These are phyloP conservation scores for Oenanthe melanoleuca DNA, from an alignment of 2,113 vertebrate genomes.

Conservation along the genomic window DNA sequence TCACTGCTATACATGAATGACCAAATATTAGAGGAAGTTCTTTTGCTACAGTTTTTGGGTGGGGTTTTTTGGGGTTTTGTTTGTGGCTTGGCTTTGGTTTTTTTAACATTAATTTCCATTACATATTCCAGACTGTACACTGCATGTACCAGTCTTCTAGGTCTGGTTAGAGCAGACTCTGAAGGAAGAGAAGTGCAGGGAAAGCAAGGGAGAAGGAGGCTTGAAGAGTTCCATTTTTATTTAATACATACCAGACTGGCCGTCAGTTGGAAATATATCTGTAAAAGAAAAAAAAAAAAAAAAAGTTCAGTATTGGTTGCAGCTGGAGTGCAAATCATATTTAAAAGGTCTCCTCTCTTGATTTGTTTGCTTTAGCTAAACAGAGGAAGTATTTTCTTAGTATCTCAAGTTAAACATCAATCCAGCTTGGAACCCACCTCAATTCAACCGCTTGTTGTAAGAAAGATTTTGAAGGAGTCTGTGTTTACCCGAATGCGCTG, in stretches of 20 bases:
- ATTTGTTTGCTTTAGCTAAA: conserved; percentile 55
- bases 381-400: conserved; percentile 60
- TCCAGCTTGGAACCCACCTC: conserved; percentile 27
- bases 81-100: neutral
- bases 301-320: neutral
- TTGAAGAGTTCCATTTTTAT: neutral
- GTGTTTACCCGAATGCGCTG: neutral
- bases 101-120: neutral
- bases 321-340: neutral
- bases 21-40: neutral
- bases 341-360: conserved; percentile 2
- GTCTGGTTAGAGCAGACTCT: neutral
- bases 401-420: conserved; percentile 58
- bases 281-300: neutral
- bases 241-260: conserved; percentile 61
- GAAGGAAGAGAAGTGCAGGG: neutral
- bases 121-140: neutral
- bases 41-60: neutral
- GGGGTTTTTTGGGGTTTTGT: neutral
- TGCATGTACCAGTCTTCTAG: neutral
- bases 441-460: conserved; percentile 3
- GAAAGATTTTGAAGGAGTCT: neutral
- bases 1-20: neutral
- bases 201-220: neutral
- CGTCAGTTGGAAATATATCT: conserved; percentile 35